These are phyloP conservation scores for Cancer borealis DNA, from an alignment of 2,888 invertebrate species.

Conservation along the genomic window DNA sequence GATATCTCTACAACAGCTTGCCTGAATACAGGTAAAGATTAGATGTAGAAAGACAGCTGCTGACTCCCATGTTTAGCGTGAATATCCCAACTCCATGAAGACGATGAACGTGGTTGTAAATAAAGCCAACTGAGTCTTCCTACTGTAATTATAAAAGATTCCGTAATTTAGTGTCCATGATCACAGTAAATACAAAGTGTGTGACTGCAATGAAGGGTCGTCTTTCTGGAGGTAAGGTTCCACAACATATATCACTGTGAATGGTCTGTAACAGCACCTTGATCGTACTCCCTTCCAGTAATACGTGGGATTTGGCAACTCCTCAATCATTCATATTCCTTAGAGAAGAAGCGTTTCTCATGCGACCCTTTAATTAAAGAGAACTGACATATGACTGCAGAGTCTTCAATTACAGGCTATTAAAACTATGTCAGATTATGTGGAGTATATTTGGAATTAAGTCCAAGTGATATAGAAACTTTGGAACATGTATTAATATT, in stretches of 20 bases:
- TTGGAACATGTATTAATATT: not conserved
- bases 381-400: not conserved
- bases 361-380: not conserved
- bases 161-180: not conserved
- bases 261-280: not conserved
- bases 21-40: too few relatives aligned
- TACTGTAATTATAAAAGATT: not conserved
- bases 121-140: not conserved
- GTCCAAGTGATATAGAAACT: not conserved
- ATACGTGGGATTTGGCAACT: not conserved
- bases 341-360: conserved; percentile 3
- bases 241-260: not conserved
- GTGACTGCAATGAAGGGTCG: not conserved
- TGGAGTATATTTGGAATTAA: not conserved
- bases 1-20: not conserved
- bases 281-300: not conserved
- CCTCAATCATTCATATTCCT: not conserved
- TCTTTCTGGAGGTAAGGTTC: not conserved
- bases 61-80: conserved; percentile 7
- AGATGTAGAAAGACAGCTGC: not conserved
- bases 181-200: not conserved
- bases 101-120: not conserved
- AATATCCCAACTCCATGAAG: not conserved
- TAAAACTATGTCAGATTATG: not conserved
- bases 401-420: not conserved